Percentiles rank a stretch among this genome's conserved stretches.
Evolutionary conservation across 2,797 vertebrate genomes (phyloP).

Genomic region (Chromobotia macracanthus): DNA sequence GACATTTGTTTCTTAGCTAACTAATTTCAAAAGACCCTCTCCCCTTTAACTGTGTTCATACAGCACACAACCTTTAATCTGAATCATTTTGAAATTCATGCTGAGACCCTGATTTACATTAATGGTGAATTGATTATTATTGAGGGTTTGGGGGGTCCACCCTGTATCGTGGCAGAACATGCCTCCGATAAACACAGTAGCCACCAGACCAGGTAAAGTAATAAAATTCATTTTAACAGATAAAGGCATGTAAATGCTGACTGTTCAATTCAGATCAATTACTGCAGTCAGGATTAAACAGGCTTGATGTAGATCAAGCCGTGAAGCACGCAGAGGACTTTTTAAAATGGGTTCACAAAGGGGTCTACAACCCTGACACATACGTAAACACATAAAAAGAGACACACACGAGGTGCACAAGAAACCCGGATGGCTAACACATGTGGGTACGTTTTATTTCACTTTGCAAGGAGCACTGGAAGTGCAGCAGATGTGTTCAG

Average conservation of each 20-base stretch:
- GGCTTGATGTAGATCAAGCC: constrained; percentile 25
- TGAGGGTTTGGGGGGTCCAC: not conserved
- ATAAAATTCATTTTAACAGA: not conserved
- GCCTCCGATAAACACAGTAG: not conserved
- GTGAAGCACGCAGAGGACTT: not conserved
- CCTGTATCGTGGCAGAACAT: not conserved
- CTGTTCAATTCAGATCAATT: constrained; percentile 23
- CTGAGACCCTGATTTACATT: not conserved
- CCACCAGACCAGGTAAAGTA: not conserved
- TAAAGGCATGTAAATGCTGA: not conserved
- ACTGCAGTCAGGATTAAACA: constrained; percentile 23
- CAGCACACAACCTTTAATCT: constrained; percentile 11
- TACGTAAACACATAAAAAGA: constrained; percentile 47
- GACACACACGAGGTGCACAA: constrained; percentile 39
- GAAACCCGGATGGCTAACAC: constrained; percentile 68
- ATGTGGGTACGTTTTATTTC: constrained; percentile 65
- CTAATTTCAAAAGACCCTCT: constrained; percentile 21
- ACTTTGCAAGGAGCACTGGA: constrained; percentile 62
- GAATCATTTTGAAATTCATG: not conserved
- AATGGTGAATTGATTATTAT: not conserved
- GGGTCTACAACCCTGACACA: constrained; percentile 52
- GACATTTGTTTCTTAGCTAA: too few relatives aligned
- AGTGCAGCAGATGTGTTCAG: constrained; percentile 55
- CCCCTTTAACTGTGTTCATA: constrained; percentile 22
- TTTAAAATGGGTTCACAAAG: constrained; percentile 39